A percentile compares a stretch with the other conserved stretches of the same genome.
Evolutionary conservation across 1,140 invertebrate species (phyloP).

Genomic region (Macrotrachela quadricornifera): DNA sequence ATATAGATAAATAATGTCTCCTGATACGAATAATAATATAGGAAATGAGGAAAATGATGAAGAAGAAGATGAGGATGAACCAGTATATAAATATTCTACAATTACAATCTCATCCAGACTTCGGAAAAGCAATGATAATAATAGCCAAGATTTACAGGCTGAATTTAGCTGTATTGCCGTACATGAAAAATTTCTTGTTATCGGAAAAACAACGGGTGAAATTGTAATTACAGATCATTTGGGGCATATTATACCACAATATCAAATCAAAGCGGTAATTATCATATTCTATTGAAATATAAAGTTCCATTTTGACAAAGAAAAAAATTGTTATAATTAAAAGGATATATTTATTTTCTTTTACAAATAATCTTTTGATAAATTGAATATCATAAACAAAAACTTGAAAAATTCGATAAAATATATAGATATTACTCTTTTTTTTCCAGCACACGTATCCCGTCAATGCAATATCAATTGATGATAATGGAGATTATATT

Average conservation of each 20-base stretch:
- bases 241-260: slow-evolving; percentile 69
- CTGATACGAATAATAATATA: no score
- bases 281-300: not conserved
- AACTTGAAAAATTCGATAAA: not conserved
- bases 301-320: not conserved
- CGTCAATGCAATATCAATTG: slow-evolving; percentile 80
- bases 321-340: slow-evolving; percentile 6
- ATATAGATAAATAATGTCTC: not conserved
- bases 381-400: slow-evolving; percentile 11
- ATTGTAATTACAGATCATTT: slow-evolving; percentile 69
- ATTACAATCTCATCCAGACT: not conserved
- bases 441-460: slow-evolving; percentile 49
- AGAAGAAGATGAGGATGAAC: slow-evolving; percentile 8
- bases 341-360: slow-evolving; percentile 60
- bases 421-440: not conserved
- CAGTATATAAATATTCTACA: slow-evolving; percentile 1
- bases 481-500: slow-evolving; percentile 65
- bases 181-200: slow-evolving; percentile 58
- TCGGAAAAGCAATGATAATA: not conserved
- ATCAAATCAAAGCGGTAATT: slow-evolving; percentile 43
- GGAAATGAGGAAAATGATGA: not conserved
- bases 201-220: slow-evolving; percentile 56
- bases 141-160: not conserved
- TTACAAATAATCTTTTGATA: slow-evolving; percentile 45
- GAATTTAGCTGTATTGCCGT: not conserved